These are phyloP conservation scores for Ormyrus pomaceus DNA, from an alignment of 2,888 invertebrate genomes.

Conservation along the genomic window DNA sequence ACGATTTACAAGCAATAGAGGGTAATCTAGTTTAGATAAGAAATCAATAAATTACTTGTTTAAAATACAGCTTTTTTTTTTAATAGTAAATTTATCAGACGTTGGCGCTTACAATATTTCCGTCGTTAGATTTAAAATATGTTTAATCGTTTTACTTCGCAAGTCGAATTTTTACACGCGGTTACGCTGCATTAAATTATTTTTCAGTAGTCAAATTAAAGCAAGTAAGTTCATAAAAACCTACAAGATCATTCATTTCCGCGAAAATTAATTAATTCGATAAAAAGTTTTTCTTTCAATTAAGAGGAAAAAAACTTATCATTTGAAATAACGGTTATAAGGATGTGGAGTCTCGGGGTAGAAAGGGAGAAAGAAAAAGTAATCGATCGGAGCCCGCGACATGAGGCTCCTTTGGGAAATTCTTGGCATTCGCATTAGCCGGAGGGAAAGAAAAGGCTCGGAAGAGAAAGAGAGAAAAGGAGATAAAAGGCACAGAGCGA, in stretches of 20 bases:
- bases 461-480: slow-evolving; percentile 6
- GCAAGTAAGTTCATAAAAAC: too few species aligned
- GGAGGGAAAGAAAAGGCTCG: slow-evolving; percentile 43
- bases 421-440: slow-evolving; percentile 57
- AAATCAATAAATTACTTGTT: too few species aligned
- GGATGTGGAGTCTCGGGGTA: slow-evolving; percentile 2
- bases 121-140: too few species aligned
- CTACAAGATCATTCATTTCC: not conserved
- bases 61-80: too few species aligned
- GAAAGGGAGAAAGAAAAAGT: slow-evolving; percentile 21
- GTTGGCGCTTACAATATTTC: too few species aligned
- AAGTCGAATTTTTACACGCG: too few species aligned
- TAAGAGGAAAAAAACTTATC: slow-evolving; percentile 32
- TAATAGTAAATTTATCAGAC: too few species aligned
- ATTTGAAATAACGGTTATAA: slow-evolving; percentile 23
- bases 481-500: slow-evolving; percentile 5
- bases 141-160: too few species aligned
- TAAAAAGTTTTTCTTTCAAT: slow-evolving; percentile 15
- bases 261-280: slow-evolving; percentile 8
- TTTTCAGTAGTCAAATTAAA: too few species aligned
- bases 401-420: slow-evolving; percentile 56
- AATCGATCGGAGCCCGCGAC: slow-evolving; percentile 47
- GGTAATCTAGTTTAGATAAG: too few species aligned
- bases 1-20: too few species aligned
- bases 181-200: too few species aligned